phyloP scores from a whole-genome alignment of 1,140 invertebrate species.

The Leucophenga varia region DNA sequence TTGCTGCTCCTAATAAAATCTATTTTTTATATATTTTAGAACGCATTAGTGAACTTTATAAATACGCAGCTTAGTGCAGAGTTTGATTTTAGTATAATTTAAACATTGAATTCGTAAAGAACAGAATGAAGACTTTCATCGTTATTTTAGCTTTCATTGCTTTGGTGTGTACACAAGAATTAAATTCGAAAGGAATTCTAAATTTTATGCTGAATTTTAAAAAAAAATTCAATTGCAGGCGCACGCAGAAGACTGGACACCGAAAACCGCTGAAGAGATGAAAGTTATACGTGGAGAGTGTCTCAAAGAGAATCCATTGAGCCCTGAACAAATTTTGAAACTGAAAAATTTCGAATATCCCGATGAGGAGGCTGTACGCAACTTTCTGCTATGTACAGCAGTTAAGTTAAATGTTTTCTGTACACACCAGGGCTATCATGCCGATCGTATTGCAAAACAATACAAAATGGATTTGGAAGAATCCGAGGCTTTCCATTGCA shows the following conservation, averaged over 20 bases:
- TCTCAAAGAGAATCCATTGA: constrained; percentile 31
- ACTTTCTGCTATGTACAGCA: constrained; percentile 41
- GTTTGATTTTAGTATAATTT: constrained; percentile 7
- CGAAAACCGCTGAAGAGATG: constrained; percentile 37
- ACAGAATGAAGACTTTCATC: constrained; percentile 39
- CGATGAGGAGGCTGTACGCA: constrained; percentile 38
- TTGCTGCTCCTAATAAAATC: no score
- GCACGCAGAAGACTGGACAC: constrained; percentile 35
- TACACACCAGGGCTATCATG: constrained; percentile 40
- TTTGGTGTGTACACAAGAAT: constrained; percentile 31
- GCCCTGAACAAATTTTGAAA: constrained; percentile 25
- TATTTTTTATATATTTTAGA: no score
- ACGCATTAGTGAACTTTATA: no score
- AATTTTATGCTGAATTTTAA: not conserved
- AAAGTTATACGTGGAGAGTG: constrained; percentile 38
- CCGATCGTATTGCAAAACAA: constrained; percentile 49
- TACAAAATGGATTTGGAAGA: constrained; percentile 49
- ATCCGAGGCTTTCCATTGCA: constrained; percentile 39
- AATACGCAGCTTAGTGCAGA: no score
- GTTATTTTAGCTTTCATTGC: constrained; percentile 35
- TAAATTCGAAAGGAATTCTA: not conserved
- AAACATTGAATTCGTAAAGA: constrained; percentile 4
- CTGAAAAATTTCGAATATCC: constrained; percentile 42
- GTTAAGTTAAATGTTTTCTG: constrained; percentile 46
- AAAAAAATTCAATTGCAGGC: constrained; percentile 14